phyloP scores from a whole-genome alignment of 1,140 invertebrate genomes.

The Pseudomyrmex sp. region DNA sequence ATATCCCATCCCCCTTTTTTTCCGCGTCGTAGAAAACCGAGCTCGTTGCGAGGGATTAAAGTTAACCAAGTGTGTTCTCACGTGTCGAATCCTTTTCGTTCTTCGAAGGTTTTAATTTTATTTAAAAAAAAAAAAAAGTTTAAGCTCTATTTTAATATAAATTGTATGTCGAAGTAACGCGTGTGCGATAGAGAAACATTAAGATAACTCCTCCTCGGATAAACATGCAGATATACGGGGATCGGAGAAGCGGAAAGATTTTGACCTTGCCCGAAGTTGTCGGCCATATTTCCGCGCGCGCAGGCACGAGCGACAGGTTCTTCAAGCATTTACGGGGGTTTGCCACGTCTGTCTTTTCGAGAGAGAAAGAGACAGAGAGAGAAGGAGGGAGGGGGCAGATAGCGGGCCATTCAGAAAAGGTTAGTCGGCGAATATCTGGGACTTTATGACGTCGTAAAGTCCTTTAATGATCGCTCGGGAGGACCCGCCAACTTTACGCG shows the following conservation, averaged over 20 bases:
- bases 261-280: not conserved
- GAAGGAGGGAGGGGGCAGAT: constrained; percentile 10
- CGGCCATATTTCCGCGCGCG: constrained; percentile 1
- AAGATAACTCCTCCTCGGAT: too few species aligned
- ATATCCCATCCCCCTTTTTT: constrained; percentile 46
- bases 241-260: not conserved
- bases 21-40: constrained; percentile 45
- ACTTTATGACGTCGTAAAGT: constrained; percentile 70
- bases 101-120: not conserved
- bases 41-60: constrained; percentile 16
- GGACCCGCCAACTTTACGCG: constrained; percentile 45
- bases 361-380: constrained; percentile 11
- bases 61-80: constrained; percentile 55
- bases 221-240: not conserved
- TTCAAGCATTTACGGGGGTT: constrained; percentile 46
- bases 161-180: too few species aligned
- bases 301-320: constrained; percentile 17
- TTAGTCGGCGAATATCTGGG: constrained; percentile 54
- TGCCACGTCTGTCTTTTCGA: constrained; percentile 44
- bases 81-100: not conserved
- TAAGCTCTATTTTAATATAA: too few species aligned
- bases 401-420: constrained; percentile 58
- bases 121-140: too few species aligned
- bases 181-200: too few species aligned
- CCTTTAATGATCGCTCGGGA: constrained; percentile 63